Percentiles rank a stretch among this genome's conserved stretches.
Evolutionary conservation across 2,888 invertebrate species (phyloP).

Genomic region (Troides aeacus): DNA sequence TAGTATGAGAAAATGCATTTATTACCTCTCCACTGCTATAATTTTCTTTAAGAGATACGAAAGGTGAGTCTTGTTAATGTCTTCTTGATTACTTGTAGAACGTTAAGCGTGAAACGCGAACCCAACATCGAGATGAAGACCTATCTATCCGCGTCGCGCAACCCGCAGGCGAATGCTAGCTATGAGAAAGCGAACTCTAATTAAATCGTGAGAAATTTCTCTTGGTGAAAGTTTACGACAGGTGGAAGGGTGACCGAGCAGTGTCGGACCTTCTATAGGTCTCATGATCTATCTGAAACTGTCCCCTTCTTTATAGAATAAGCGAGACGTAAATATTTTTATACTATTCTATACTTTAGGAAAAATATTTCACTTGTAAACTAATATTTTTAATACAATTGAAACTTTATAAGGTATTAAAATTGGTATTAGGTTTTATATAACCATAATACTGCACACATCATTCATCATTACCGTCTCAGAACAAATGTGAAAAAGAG

Average conservation of each 20-base stretch:
- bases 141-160: neutral
- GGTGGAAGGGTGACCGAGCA: slow-evolving; percentile 29
- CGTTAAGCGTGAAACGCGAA: slow-evolving; percentile 1
- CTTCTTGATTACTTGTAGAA: slow-evolving; percentile 12
- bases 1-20: neutral
- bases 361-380: neutral
- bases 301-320: slow-evolving; percentile 7
- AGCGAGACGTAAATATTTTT: neutral
- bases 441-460: neutral
- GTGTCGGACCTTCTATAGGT: slow-evolving; percentile 23
- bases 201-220: slow-evolving; percentile 33
- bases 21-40: neutral
- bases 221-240: slow-evolving; percentile 31
- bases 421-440: neutral
- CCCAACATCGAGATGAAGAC: slow-evolving; percentile 15
- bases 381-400: neutral
- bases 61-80: slow-evolving; percentile 8
- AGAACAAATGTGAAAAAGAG: neutral
- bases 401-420: neutral
- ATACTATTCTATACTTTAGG: neutral
- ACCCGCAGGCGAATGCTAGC: slow-evolving; percentile 17
- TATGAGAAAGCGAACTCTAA: slow-evolving; percentile 31
- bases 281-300: slow-evolving; percentile 17
- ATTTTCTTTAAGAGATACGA: neutral
- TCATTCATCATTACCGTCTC: neutral